Evolutionary conservation across 2,113 vertebrate genomes (phyloP), one percentile per base, ranked within the genome.

Genomic region (Myiopsitta monachus): DNA sequence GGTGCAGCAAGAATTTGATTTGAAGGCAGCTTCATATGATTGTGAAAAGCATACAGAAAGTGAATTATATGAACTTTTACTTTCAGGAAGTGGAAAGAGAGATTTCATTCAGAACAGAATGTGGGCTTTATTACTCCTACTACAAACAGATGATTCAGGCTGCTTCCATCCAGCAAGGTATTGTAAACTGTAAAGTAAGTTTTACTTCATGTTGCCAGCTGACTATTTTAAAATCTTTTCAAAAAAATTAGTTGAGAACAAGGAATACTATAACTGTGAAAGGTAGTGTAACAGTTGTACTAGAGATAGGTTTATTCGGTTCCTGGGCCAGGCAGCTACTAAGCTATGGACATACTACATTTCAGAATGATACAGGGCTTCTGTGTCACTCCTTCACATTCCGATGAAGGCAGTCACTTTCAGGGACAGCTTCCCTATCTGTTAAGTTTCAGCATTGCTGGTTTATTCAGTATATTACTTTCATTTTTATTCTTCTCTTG

Each of bases 81-180:
- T 98, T 98, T 63, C 98, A 99, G 99, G 99, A 99, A 96, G 99
- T 99, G 1, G 99, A 99, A 97, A 98, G 99, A 88, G 99, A 99
- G 96, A 99, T 99, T 97, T 99, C 99, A 47, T 99, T 99, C 98
- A 98, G 99, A 96, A 99, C 99, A 0, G 99, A 99, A 94, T 99
- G 99, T 72, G 99, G 99, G 92, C 98, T 99, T 17, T 99, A 99
- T 98, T 99, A 99, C 94, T 99, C 99, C 14, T 99, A 99, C 98
- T 99, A 99, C 98, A 99, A 99, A 91, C 98, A 99, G 96, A 99
- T 99, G 99, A 94, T 99, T 85, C 98, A 98, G 76, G 99, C 99
- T 43, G 98, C 99, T 6, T 99, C 99, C 82, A 98, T 99, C 93
- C 96, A 97, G 70, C 98, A 99, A 99, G 99, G 99, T 99, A 99